phyloP scores from a whole-genome alignment of 1,140 invertebrate species.

The Acromyrmex echinatior region DNA sequence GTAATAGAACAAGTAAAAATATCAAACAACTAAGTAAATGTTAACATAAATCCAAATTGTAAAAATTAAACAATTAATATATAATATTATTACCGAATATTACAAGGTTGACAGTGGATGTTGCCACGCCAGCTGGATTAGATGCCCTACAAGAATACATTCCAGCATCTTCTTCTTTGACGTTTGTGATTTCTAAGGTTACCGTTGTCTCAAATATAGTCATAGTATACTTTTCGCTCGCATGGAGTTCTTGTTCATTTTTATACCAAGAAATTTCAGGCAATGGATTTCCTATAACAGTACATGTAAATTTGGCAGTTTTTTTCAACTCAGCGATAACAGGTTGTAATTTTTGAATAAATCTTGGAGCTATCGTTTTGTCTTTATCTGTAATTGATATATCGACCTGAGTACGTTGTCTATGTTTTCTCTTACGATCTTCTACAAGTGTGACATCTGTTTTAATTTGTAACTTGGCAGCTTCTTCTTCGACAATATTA shows the following conservation, averaged over 20 bases:
- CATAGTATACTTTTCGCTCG: constrained; percentile 89
- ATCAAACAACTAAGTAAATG: constrained; percentile 9
- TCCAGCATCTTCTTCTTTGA: constrained; percentile 91
- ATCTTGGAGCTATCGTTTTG: constrained; percentile 89
- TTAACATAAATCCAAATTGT: constrained; percentile 48
- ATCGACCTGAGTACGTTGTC: constrained; percentile 87
- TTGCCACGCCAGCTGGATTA: constrained; percentile 93
- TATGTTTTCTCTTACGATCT: constrained; percentile 75
- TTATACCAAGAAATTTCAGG: constrained; percentile 93
- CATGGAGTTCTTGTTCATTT: constrained; percentile 90
- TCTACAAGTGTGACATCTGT: constrained; percentile 61
- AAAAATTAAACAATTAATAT: constrained; percentile 54
- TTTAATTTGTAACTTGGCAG: constrained; percentile 5
- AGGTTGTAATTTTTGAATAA: constrained; percentile 91
- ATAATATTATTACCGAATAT: constrained; percentile 88
- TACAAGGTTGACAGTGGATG: constrained; percentile 91
- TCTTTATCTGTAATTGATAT: constrained; percentile 84
- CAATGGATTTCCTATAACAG: constrained; percentile 90
- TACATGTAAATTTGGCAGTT: constrained; percentile 89
- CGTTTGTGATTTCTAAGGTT: constrained; percentile 89
- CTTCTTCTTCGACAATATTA: constrained; percentile 13
- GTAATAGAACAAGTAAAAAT: neutral
- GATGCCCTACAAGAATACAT: constrained; percentile 93
- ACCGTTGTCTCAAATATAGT: constrained; percentile 88
- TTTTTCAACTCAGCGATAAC: constrained; percentile 89